A percentile compares a stretch with the other conserved stretches of the same genome.
phyloP scores from a whole-genome alignment of 2,888 invertebrate species.

The Noctua comes region DNA sequence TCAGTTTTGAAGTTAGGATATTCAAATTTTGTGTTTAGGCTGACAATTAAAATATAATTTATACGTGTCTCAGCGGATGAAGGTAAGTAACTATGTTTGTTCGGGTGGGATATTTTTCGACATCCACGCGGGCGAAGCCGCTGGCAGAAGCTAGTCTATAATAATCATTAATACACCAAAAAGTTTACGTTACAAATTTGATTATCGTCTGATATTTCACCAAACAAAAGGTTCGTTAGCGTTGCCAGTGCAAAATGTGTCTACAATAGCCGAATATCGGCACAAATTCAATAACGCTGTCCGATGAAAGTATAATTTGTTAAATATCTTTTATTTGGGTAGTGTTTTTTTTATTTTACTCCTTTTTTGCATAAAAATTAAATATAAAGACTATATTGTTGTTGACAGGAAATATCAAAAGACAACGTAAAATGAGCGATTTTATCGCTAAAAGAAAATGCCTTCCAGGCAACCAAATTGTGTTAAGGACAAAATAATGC shows the following conservation, averaged over 20 bases:
- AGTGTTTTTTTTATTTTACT: neutral
- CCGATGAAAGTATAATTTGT: neutral
- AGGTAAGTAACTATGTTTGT: too few relatives aligned
- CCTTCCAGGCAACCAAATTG: neutral
- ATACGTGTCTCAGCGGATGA: too few relatives aligned
- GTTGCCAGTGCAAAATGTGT: slow-evolving; percentile 5
- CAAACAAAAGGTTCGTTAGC: slow-evolving; percentile 22
- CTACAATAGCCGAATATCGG: slow-evolving; percentile 4
- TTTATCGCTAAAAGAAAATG: neutral
- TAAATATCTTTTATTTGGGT: neutral
- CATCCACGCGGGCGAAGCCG: too few relatives aligned
- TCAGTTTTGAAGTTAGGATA: too few relatives aligned
- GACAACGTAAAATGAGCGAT: neutral
- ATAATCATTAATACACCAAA: neutral
- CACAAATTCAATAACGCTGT: neutral
- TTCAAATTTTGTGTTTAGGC: too few relatives aligned
- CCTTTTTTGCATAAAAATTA: neutral
- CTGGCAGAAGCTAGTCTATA: too few relatives aligned
- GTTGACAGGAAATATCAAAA: neutral
- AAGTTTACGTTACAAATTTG: neutral
- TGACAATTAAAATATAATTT: too few relatives aligned
- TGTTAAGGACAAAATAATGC: neutral
- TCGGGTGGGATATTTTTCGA: too few relatives aligned
- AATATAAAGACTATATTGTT: neutral
- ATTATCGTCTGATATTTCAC: slow-evolving; percentile 11